A percentile compares a stretch with the other conserved stretches of the same genome.
These are phyloP conservation scores for Heliconius charithonia DNA, from an alignment of 2,888 invertebrate species.

Conservation along the genomic window DNA sequence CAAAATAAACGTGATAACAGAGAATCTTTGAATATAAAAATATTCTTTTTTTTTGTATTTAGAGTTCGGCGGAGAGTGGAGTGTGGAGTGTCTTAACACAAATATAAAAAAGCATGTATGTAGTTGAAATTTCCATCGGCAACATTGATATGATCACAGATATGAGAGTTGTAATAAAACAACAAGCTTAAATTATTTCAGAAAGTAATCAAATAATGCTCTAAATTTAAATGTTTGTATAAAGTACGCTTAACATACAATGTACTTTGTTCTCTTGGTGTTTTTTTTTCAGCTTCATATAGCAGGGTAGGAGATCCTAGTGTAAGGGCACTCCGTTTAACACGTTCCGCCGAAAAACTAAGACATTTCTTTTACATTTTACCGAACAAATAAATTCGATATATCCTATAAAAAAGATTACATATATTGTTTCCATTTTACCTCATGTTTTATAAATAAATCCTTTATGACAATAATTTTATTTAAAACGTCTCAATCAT, in stretches of 20 bases:
- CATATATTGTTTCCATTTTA: no score
- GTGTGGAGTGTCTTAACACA: neutral
- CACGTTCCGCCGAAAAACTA: no score
- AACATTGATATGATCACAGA: neutral
- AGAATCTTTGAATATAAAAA: no score
- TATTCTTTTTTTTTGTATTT: no score
- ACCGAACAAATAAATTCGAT: no score
- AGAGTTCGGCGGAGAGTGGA: no score
- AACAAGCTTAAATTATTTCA: neutral
- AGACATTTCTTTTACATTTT: no score
- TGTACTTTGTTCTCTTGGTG: neutral
- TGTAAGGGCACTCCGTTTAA: no score
- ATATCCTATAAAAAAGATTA: no score
- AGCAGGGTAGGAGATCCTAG: no score
- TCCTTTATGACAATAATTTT: neutral
- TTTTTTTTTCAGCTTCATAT: neutral
- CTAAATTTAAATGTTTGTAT: neutral
- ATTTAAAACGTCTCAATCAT: neutral
- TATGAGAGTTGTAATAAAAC: neutral
- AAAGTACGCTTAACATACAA: neutral
- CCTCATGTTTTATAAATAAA: no score
- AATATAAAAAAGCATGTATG: neutral
- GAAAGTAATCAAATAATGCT: neutral
- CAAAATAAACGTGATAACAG: no score
- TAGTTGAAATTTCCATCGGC: neutral